Base-by-base conservation (phyloP, 2,797 vertebrate genomes). In the Sternotherus odoratus region DNA sequence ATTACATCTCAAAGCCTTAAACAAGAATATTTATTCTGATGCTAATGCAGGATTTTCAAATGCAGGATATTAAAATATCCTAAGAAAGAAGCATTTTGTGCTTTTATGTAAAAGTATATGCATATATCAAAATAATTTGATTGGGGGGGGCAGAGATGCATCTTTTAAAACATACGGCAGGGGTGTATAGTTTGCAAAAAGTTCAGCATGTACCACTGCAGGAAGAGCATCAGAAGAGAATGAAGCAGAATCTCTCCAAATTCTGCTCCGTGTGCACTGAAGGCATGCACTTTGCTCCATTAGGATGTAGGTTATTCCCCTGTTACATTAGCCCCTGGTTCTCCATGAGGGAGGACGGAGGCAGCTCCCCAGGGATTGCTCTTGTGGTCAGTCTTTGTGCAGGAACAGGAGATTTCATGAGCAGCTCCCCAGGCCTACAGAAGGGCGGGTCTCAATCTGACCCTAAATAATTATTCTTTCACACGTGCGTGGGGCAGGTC, bases 41-140 rank as follows among this genome's bases (percentile, higher is more conserved):
- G 26, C 36, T 36, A 92, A 74, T 19, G 88, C 39, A 86, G 69
- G 12, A 88, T 94, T 94, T 94, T 90, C 80, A 92, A 88, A 93
- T 51, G 26, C 3, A 50, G 19, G 17, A 8, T 86, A 77, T 66
- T 92, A 91, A 91, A 60, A 30, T 4, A 93, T 89, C 82, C 91
- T 83, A 91, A 36, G 39, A 92, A 90, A 89, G 15, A 3, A 8
- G 46, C 4, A 5, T 46, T 78, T 39, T 0, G 0, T n/a, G 87
- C 95, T 91, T 56, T 9, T 13, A 48, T 74, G 79, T 88, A 78
- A 50, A 91, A 56, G 56, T 50, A 87, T 0, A 1, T 88, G 77
- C 92, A 63, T 36, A 75, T 39, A 88, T 92, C 75, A 85, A 72
- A 88, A 93, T 7, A 75, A 69, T 93, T 85, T 72, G n/a, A 87